Evolutionary conservation across 2,888 invertebrate species (phyloP), one percentile per base, ranked within the genome.

Genomic region (Prenolepis imparis): DNA sequence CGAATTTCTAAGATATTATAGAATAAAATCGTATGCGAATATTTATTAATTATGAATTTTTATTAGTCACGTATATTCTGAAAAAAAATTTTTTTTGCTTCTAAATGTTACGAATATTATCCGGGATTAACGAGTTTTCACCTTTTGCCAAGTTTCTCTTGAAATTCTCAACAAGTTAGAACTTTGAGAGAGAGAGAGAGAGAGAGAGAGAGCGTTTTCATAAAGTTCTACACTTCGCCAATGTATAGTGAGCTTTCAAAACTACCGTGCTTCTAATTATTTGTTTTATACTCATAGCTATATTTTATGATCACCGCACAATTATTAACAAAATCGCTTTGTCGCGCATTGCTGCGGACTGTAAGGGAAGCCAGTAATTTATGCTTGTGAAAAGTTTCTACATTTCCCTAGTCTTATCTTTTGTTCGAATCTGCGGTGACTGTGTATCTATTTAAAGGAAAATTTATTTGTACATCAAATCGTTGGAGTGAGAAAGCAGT

Each of bases 151-250:
- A 80, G 80, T 64, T 57, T 80, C 3, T 0, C 3, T 32, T 21
- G 73, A 83, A 68, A 80, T 84, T 70, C 73, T 55, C 44, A 11
- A 18, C 57, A 64, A 73, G 73, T 32, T 55, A 18, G 64, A 81
- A 81, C 52, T 81, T 73, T 15, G n/a, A 28, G n/a, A n/a, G 12
- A 5, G 21, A 28, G 28, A 28, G 28, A 28, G 28, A 28, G 28
- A 28, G 28, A 28, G n/a, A 28, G n/a, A n/a, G 18, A 5, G 21
- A 5, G 24, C 59, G 72, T 72, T 80, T 72, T 59, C 70, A 44
- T 32, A 48, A 48, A 72, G 78, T 80, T 80, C 70, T 57, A 70
- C 21, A 70, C 78, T 70, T 59, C 18, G 15, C 32, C 70, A 28
- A 68, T 41, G 57, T 78, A 55, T 21, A 78, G 70, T 21, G 57